Conservation (phyloP, 2,888 invertebrate genomes). For the Xylota segnis region DNA sequence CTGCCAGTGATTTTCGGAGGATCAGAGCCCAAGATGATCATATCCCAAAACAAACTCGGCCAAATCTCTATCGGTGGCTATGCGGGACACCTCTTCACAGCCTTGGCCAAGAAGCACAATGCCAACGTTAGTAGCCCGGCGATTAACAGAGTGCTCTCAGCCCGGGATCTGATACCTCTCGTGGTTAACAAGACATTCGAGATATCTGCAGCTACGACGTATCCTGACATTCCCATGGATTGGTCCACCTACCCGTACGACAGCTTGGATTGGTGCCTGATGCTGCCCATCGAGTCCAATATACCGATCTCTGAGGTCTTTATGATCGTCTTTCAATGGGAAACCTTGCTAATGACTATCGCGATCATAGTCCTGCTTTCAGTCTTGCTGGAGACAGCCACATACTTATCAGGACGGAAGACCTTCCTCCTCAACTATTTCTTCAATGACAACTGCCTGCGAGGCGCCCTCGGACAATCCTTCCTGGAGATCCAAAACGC, state of each 20-base stretch:
- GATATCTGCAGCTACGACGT: conserved; percentile 78
- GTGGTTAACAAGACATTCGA: conserved; percentile 80
- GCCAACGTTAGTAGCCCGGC: conserved; percentile 71
- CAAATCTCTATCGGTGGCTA: conserved; percentile 78
- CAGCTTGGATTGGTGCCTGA: conserved; percentile 79
- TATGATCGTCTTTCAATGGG: conserved; percentile 79
- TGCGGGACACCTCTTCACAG: conserved; percentile 79
- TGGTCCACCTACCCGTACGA: conserved; percentile 80
- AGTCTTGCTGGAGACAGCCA: conserved; percentile 76
- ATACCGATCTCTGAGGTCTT: conserved; percentile 80
- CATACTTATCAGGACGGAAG: conserved; percentile 76
- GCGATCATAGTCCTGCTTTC: conserved; percentile 78
- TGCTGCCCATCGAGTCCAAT: conserved; percentile 81
- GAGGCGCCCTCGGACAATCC: conserved; percentile 80
- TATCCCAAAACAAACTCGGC: conserved; percentile 74
- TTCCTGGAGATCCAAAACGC: conserved; percentile 79
- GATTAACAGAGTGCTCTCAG: conserved; percentile 60
- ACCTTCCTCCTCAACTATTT: conserved; percentile 78
- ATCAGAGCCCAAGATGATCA: conserved; percentile 79
- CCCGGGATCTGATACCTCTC: conserved; percentile 72
- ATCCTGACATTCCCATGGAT: conserved; percentile 66
- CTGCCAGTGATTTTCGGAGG: conserved; percentile 79
- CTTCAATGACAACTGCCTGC: conserved; percentile 79
- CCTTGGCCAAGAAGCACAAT: conserved; percentile 79
- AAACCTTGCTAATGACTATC: conserved; percentile 78